Conservation (phyloP, 2,888 invertebrate species). For the Melangyna quadrimaculata region DNA sequence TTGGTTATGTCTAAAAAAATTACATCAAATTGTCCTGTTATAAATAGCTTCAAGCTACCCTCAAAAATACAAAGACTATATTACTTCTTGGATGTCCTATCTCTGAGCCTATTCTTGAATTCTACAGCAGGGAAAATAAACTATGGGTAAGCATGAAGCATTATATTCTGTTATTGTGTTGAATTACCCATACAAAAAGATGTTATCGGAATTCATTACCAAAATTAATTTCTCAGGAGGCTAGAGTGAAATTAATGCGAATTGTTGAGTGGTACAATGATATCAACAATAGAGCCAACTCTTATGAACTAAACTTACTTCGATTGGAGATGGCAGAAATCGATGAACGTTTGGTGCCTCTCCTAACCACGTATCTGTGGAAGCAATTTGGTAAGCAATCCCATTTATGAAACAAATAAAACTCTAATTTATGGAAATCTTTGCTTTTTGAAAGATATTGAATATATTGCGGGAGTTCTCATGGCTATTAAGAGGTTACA, state of each 20-base stretch:
- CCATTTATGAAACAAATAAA: neutral
- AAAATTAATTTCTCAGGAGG: constrained; percentile 79
- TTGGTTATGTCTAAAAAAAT: neutral
- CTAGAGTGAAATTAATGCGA: constrained; percentile 83
- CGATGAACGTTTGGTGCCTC: constrained; percentile 86
- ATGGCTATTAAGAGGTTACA: constrained; percentile 87
- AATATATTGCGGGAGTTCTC: constrained; percentile 86
- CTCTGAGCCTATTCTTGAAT: constrained; percentile 83
- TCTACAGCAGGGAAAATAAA: constrained; percentile 87
- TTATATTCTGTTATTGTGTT: neutral
- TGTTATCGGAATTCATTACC: neutral
- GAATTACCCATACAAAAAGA: neutral
- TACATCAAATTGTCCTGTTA: neutral
- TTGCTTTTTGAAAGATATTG: constrained; percentile 81
- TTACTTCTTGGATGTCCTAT: constrained; percentile 85
- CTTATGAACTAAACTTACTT: constrained; percentile 90
- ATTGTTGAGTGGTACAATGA: constrained; percentile 92
- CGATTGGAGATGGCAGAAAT: constrained; percentile 88
- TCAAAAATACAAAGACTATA: constrained; percentile 92
- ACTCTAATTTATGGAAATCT: constrained; percentile 16
- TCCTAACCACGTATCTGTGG: constrained; percentile 89
- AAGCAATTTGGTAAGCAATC: constrained; percentile 85
- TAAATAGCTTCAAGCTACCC: constrained; percentile 85
- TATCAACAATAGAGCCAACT: constrained; percentile 87
- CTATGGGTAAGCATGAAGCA: constrained; percentile 83